Evolutionary conservation across 2,113 vertebrate genomes (phyloP), one percentile per base, ranked within the genome.

Genomic region (Eulacestoma nigropectus): DNA sequence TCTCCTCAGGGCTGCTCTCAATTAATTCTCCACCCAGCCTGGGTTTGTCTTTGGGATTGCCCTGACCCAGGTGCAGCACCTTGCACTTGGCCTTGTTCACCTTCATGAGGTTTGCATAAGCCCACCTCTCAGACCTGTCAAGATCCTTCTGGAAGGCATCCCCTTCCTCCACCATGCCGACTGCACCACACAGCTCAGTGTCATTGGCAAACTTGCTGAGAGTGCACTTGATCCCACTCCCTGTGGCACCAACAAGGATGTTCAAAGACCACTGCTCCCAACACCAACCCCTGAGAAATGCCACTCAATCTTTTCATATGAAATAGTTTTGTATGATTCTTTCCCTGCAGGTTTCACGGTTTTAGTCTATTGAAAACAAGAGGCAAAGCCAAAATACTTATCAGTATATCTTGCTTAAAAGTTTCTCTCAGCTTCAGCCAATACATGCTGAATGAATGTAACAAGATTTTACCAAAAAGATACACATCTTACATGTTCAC

Each of bases 181-280:
- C 44, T 21, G 12, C 55, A 32, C 30, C 55, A 11, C 35, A 19
- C 21, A 76, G 70, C 55, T 49, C 2, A 0, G 63, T 42, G 70
- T 16, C 21, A 10, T 4, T 15, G 32, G 25, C 49, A 41, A 69
- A 23, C 55, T 32, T 47, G 11, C 13, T 53, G 30, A 41, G n/a
- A 41, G 12, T 41, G 16, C 20, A 21, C n/a, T 55, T 0, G 0
- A 35, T 55, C 41, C n/a, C 32, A 62, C 41, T 41, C 8, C 53
- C 30, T 35, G 11, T 27, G 41, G 22, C 30, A 56, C 32, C 21
- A 49, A 16, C 16, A 65, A 42, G 26, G 47, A 23, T 69, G 10
- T 55, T 62, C 32, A 69, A 69, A 76, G 11, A 42, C 26, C 21
- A 22, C 14, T 26, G 11, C 30, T 41, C 26, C 30, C 21, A 69